Percentiles rank a stretch among this genome's conserved stretches.
Evolutionary conservation across 2,888 invertebrate species (phyloP).

Genomic region (Ormia ochracea): DNA sequence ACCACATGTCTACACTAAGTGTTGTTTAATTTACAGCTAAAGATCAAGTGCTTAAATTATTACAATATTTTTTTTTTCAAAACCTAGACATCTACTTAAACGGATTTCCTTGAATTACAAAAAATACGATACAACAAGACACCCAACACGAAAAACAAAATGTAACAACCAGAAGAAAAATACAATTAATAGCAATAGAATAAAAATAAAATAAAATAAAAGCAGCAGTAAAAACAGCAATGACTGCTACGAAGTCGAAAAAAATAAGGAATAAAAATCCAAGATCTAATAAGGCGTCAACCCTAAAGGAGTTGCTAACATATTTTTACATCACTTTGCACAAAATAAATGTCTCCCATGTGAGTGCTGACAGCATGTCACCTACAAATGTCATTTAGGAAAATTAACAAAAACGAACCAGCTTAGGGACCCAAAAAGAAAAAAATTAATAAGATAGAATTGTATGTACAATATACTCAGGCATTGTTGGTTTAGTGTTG

Average conservation of each 20-base stretch:
- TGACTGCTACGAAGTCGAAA: conserved; percentile 14
- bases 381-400: conserved; percentile 70
- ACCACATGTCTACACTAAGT: conserved; percentile 54
- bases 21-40: conserved; percentile 59
- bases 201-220: neutral
- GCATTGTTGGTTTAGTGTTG: conserved; percentile 45
- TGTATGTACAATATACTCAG: conserved; percentile 56
- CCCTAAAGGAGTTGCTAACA: conserved; percentile 61
- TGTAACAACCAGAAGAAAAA: conserved; percentile 11
- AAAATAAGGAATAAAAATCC: conserved; percentile 34
- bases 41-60: conserved; percentile 63
- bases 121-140: conserved; percentile 55
- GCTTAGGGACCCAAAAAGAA: conserved; percentile 21
- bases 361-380: conserved; percentile 72
- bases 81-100: conserved; percentile 61
- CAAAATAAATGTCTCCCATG: conserved; percentile 71
- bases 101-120: conserved; percentile 60
- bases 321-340: conserved; percentile 61
- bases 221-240: neutral
- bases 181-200: conserved; percentile 29
- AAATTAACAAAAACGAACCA: conserved; percentile 42
- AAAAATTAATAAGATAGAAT: conserved; percentile 60
- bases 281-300: conserved; percentile 63
- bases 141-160: conserved; percentile 51
- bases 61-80: conserved; percentile 54